Evolutionary conservation across 1,140 invertebrate genomes (phyloP).

Genomic region (Maconellicoccus hirsutus): DNA sequence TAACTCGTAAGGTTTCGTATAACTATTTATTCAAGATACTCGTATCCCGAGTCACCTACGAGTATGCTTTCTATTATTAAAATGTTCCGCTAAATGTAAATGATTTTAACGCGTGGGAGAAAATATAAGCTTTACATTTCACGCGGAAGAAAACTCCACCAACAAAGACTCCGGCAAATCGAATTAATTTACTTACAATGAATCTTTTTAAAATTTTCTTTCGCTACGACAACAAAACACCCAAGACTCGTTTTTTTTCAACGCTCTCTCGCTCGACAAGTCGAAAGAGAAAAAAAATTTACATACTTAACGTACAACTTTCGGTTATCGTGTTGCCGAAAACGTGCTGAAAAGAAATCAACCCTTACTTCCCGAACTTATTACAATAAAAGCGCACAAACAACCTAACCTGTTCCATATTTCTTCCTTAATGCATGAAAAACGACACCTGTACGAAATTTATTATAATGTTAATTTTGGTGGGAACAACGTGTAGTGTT

Average conservation of each 20-base stretch:
- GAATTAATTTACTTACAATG: background rate
- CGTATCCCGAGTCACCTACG: too few relatives aligned
- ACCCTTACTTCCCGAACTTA: background rate
- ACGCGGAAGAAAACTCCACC: background rate
- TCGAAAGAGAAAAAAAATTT: background rate
- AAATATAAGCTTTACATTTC: background rate
- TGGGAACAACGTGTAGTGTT: background rate
- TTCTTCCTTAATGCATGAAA: background rate
- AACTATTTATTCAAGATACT: too few relatives aligned
- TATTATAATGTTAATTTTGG: background rate
- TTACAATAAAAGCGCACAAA: background rate
- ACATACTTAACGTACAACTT: background rate
- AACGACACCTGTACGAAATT: background rate
- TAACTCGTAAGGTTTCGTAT: background rate
- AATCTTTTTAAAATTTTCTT: background rate
- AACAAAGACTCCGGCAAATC: background rate
- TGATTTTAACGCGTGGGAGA: background rate
- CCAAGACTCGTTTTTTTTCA: background rate
- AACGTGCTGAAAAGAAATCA: background rate
- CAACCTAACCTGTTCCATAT: background rate
- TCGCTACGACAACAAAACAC: background rate
- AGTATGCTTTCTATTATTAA: background rate
- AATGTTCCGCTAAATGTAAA: background rate
- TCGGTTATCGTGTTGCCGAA: background rate
- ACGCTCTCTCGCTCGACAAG: too few relatives aligned